Evolutionary conservation across 1,140 invertebrate genomes (phyloP), one percentile per base, ranked within the genome.

Genomic region (Zaprionus ghesquierei): DNA sequence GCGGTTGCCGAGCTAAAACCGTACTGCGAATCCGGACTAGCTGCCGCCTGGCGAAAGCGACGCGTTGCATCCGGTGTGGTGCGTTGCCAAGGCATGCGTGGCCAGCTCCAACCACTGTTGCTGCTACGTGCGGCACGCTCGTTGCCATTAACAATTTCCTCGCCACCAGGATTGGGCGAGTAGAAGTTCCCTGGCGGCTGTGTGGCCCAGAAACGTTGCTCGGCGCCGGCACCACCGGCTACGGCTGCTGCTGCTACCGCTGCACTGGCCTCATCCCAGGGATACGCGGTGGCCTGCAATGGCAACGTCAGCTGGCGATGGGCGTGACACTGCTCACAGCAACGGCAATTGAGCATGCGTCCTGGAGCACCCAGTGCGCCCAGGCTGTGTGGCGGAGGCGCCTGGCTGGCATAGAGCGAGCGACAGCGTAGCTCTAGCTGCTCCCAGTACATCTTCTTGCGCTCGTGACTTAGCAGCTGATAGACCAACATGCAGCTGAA

Each of bases 361-460:
- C 90, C 79, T 3, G 87, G 79, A 3, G 77, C 70, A 35, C 60
- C 59, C 23, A 77, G 44, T n/a, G 75, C 77, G 51, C 76, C 81
- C 51, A 85, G 64, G 3, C 64, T 77, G 46, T 69, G 65, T 8
- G 79, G 54, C 90, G 63, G 94, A 91, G 63, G 94, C 80, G 56
- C 92, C 82, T 59, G 93, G 93, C 49, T 95, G 93, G 61, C 93
- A 80, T 96, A 97, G 55, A 97, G 85, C 2, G 96, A 96, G 60
- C 97, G 93, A 86, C 97, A 96, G 64, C 97, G 92, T 23, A 97
- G 89, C 86, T 98, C 97, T 90, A 98, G 89, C 91, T 98, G 96
- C 84, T 97, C 97, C 97, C 97, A 98, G 91, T 98, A 98, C 95
- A 97, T 97, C 92, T 98, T 98, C 92, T 98, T 98, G 65, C 96